These are phyloP conservation scores for Chelonoidis abingdonii DNA, from an alignment of 2,113 vertebrate genomes.

Conservation along the genomic window DNA sequence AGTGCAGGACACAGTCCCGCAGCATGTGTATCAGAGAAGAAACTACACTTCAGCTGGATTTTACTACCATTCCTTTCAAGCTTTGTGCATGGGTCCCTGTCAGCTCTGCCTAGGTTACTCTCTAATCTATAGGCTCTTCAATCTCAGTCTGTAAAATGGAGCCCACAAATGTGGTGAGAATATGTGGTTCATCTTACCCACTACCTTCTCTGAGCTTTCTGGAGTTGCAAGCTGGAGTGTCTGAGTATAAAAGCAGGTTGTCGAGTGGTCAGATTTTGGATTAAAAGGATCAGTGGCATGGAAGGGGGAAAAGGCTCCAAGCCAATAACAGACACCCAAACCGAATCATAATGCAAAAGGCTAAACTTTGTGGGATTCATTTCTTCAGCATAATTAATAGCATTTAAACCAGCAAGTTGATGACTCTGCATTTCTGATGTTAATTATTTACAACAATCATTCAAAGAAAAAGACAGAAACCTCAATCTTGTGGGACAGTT, in stretches of 20 bases:
- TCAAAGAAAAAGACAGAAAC: slow-evolving; percentile 18
- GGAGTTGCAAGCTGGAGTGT: background rate
- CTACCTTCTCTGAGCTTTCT: background rate
- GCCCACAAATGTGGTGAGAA: background rate
- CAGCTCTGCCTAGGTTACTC: background rate
- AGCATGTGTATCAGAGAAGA: background rate
- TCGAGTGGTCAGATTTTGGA: background rate
- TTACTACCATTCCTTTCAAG: background rate
- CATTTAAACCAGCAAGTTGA: background rate
- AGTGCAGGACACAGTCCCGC: background rate
- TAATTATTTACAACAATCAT: background rate
- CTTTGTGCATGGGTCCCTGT: background rate
- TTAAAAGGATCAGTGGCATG: background rate
- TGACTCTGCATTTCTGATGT: background rate
- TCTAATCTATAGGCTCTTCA: background rate
- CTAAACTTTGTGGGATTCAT: background rate
- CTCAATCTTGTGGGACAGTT: background rate
- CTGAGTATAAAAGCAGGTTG: slow-evolving; percentile 9
- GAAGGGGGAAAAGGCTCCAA: background rate
- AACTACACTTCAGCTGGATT: background rate
- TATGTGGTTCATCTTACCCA: background rate
- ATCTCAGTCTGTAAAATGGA: background rate
- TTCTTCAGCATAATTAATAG: background rate
- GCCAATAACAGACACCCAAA: background rate
- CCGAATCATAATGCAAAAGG: background rate